A percentile compares a stretch with the other conserved stretches of the same genome.
phyloP scores from a whole-genome alignment of 2,113 vertebrate genomes.

The Malurus alboscapulatus region DNA sequence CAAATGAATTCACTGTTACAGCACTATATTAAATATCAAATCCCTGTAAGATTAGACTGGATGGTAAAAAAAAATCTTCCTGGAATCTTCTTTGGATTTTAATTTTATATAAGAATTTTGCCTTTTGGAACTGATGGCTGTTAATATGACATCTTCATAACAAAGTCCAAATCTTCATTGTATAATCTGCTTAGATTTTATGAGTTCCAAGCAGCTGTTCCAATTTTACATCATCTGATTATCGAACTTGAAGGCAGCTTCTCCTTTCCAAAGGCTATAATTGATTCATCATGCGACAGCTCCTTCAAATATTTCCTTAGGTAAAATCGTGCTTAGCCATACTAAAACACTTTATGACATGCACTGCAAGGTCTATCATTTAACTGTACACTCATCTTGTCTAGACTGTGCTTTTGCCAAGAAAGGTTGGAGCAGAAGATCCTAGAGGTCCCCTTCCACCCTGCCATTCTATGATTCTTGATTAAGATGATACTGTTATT shows the following conservation, averaged over 20 bases:
- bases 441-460: not conserved
- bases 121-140: not conserved
- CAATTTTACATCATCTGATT: not conserved
- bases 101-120: not conserved
- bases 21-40: not conserved
- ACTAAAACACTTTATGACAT: not conserved
- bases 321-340: not conserved
- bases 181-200: not conserved
- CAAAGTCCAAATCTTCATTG: not conserved
- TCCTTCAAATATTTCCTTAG: not conserved
- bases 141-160: not conserved
- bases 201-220: not conserved
- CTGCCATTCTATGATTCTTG: not conserved
- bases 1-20: not conserved
- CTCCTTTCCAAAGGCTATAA: not conserved
- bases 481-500: not conserved
- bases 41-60: not conserved
- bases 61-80: not conserved
- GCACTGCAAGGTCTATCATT: not conserved
- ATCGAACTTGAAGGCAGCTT: not conserved
- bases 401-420: not conserved
- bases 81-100: not conserved
- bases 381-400: not conserved
- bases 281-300: not conserved
- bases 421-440: not conserved